Percentiles rank a stretch among this genome's conserved stretches.
Conservation (phyloP, 2,113 vertebrate genomes). For the Aix galericulata region DNA sequence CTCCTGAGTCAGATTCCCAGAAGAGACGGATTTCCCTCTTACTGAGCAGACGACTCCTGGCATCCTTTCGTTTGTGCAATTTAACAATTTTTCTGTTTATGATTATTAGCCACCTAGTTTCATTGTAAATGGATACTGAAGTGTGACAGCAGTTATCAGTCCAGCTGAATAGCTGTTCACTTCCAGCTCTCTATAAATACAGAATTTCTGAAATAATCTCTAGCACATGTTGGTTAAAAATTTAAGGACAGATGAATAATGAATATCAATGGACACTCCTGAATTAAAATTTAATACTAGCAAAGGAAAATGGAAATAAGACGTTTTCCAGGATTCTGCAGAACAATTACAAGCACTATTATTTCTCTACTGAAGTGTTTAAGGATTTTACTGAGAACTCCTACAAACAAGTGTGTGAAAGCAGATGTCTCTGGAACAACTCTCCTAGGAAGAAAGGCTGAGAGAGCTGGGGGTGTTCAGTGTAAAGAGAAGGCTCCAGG, state of each 20-base stretch:
- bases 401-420: neutral
- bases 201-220: neutral
- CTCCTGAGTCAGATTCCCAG: neutral
- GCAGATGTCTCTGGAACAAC: neutral
- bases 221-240: conserved; percentile 16
- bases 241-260: conserved; percentile 56
- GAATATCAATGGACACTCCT: conserved; percentile 15
- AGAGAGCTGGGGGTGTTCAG: no score
- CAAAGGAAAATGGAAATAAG: neutral
- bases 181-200: neutral
- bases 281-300: neutral
- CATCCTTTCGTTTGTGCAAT: neutral
- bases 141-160: neutral
- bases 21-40: neutral
- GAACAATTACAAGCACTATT: neutral
- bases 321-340: neutral
- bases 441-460: no score
- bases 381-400: neutral
- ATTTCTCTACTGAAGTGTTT: neutral
- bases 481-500: no score
- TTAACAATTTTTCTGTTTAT: neutral
- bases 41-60: neutral
- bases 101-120: neutral
- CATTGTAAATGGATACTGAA: neutral
- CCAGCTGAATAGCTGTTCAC: neutral